Conservation (phyloP, 1,140 invertebrate genomes). For the Phocides pigmalion region DNA sequence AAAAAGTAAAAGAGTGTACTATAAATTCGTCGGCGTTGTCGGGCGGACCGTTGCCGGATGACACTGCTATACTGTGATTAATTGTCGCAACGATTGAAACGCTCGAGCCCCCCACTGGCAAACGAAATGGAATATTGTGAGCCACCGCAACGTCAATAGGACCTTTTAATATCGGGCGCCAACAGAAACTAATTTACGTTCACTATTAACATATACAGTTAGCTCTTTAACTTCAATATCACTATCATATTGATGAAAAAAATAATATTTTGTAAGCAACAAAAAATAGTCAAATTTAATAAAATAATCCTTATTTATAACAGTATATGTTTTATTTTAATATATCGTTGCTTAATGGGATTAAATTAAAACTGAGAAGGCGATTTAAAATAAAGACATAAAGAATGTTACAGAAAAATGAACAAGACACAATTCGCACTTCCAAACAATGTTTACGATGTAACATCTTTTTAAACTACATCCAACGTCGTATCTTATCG, state of each 20-base stretch:
- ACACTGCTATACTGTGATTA: slow-evolving; percentile 80
- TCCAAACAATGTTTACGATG: slow-evolving; percentile 51
- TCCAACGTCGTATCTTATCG: slow-evolving; percentile 43
- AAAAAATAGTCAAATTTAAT: too few species aligned
- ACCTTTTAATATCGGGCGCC: slow-evolving; percentile 68
- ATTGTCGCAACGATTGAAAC: slow-evolving; percentile 78
- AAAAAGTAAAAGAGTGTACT: slow-evolving; percentile 51
- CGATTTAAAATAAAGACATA: slow-evolving; percentile 19
- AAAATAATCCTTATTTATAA: too few species aligned
- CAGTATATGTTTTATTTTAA: neutral
- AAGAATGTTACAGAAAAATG: neutral
- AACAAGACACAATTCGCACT: slow-evolving; percentile 39
- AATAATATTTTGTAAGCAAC: neutral
- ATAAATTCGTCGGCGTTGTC: slow-evolving; percentile 63
- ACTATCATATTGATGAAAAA: neutral
- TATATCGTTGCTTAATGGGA: neutral
- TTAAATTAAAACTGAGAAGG: neutral
- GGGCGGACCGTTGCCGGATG: slow-evolving; percentile 64
- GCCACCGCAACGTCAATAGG: slow-evolving; percentile 57
- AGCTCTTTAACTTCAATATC: slow-evolving; percentile 24
- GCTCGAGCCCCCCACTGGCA: slow-evolving; percentile 76
- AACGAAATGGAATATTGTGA: slow-evolving; percentile 78
- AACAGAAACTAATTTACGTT: slow-evolving; percentile 65
- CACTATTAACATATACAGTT: slow-evolving; percentile 44
- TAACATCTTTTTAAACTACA: slow-evolving; percentile 61